Percentiles rank a stretch among this genome's conserved stretches.
These are phyloP conservation scores for Archips crataeganus DNA, from an alignment of 2,888 invertebrate species.

Conservation along the genomic window DNA sequence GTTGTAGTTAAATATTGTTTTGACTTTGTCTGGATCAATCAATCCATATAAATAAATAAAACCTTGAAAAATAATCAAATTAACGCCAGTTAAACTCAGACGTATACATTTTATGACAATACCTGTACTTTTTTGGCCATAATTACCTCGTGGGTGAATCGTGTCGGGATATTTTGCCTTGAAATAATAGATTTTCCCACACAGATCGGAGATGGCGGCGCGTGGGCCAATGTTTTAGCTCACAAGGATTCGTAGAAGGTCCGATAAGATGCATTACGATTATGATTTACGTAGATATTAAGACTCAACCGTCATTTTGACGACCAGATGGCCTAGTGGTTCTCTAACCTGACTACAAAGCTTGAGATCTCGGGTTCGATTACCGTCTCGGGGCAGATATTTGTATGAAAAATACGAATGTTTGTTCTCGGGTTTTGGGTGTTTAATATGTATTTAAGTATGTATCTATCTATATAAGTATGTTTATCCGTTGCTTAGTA, in stretches of 20 bases:
- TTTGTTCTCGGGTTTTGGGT: too few relatives aligned
- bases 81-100: not conserved
- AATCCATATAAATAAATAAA: slow-evolving; percentile 7
- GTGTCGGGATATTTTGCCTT: slow-evolving; percentile 61
- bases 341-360: too few relatives aligned
- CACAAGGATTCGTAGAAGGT: slow-evolving; percentile 21
- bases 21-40: not conserved
- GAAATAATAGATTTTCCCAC: slow-evolving; percentile 67
- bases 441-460: too few relatives aligned
- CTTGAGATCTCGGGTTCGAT: too few relatives aligned
- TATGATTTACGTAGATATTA: too few relatives aligned
- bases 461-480: too few relatives aligned
- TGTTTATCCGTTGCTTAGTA: too few relatives aligned
- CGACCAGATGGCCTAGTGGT: too few relatives aligned
- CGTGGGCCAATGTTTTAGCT: slow-evolving; percentile 53
- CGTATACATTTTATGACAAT: slow-evolving; percentile 4
- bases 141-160: slow-evolving; percentile 71
- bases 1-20: not conserved
- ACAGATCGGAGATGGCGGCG: slow-evolving; percentile 55
- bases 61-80: slow-evolving; percentile 15
- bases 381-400: too few relatives aligned
- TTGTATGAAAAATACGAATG: too few relatives aligned
- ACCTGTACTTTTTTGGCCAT: slow-evolving; percentile 57
- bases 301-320: too few relatives aligned
- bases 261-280: slow-evolving; percentile 24